Evolutionary conservation across 1,140 invertebrate genomes (phyloP), one percentile per base, ranked within the genome.

Genomic region (Achroia grisella): DNA sequence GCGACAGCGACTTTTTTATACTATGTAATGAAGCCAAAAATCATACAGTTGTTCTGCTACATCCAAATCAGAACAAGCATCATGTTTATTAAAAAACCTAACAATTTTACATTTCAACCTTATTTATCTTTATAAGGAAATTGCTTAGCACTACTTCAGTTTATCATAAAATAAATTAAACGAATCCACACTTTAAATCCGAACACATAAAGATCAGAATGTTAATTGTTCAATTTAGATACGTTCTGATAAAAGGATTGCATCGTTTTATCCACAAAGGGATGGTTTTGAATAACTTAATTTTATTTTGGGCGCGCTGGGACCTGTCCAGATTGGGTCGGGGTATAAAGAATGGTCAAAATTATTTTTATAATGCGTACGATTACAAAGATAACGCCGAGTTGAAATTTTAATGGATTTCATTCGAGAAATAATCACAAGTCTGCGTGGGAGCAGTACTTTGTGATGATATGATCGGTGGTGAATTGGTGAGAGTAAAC

Each of bases 221-320:
- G 2, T 23, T 23, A 46, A 12, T 0, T 10, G 10, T 6, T 37
- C n/a, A 11, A 8, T 47, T 36, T 30, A 23, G 28, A 46, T 51
- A 31, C 6, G 28, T 42, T n/a, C 44, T 39, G 54, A 56, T 56
- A 48, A 51, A 42, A 34, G 32, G 46, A 57, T 57, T 57, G 49
- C 47, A 47, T 43, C 39, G 46, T 39, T 34, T 29, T 31, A 33
- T 34, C 39, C 29, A 11, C 28, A 36, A 52, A 57, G 55, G 55
- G 55, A 48, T 48, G 39, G 41, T 51, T 54, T 53, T 44, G 59
- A 58, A 63, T 58, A 51, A 53, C 56, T 63, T 60, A 56, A 64
- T 60, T 60, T 64, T 60, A 60, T 64, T 60, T 54, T 23, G 34
- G 41, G 39, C 37, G 37, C 6, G 17, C 6, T 23, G 17, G 17